Conservation (phyloP, 2,113 vertebrate genomes). For the Centropus unirufus region DNA sequence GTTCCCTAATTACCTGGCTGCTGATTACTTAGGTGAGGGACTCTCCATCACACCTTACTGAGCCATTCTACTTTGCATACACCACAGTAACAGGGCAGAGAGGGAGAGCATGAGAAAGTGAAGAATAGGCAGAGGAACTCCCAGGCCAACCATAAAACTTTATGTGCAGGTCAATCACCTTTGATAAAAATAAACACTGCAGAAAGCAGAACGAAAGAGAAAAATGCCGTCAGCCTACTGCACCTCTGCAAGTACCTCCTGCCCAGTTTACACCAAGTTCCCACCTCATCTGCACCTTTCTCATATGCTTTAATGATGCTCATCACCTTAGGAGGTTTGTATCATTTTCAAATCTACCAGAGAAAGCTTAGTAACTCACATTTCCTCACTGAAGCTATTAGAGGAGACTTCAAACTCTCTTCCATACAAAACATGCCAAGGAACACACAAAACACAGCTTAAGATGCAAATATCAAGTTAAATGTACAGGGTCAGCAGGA, state of each 20-base stretch:
- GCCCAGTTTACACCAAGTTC: not conserved
- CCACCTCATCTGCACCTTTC: not conserved
- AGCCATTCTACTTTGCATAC: not conserved
- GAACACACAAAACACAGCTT: not conserved
- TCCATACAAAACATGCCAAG: not conserved
- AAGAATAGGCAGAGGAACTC: not conserved
- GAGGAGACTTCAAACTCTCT: not conserved
- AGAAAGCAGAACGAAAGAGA: rapidly evolving
- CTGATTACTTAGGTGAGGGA: not conserved
- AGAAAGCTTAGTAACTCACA: not conserved
- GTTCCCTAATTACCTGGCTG: not conserved
- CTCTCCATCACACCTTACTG: not conserved
- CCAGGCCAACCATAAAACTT: not conserved
- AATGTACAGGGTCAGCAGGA: not conserved
- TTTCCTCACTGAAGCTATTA: not conserved
- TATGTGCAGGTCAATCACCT: not conserved
- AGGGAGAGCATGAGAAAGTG: not conserved
- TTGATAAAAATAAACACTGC: not conserved
- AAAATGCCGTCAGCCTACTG: not conserved
- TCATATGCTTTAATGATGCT: not conserved
- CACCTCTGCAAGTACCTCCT: not conserved
- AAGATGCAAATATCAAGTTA: not conserved
- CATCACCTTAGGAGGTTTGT: rapidly evolving
- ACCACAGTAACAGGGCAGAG: rapidly evolving
- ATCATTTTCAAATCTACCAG: not conserved